Evolutionary conservation across 2,113 vertebrate species (phyloP), one percentile per base, ranked within the genome.

Genomic region (Cottus gobio): DNA sequence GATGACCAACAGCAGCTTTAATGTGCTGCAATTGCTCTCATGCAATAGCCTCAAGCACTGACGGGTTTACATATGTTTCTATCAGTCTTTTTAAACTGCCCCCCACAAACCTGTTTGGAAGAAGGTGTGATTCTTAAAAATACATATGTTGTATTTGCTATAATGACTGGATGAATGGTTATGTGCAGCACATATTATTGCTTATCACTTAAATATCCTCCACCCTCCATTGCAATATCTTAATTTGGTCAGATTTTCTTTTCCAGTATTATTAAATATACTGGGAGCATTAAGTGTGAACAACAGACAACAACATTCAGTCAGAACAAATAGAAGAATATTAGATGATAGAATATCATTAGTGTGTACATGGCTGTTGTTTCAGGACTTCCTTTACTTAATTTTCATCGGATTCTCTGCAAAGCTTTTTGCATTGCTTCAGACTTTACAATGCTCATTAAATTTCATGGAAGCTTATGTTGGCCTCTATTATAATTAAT

Each of bases 391-490:
- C 66, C 77, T 89, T 78, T 84, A 82, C 80, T 42, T 42, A 10
- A 42, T 42, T 42, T 42, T 42, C 85, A 65, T 75, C 77, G 65
- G 52, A 87, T 80, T 89, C 69, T 76, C 75, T 57, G 16, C 71
- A 82, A 84, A 89, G 71, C 74, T 80, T 37, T 63, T 77, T 87
- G 80, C 62, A 58, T 85, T 84, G 71, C 72, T 74, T 56, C 76
- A 82, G 77, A 90, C 84, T 83, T 88, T 77, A 86, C 87, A 76
- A 76, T 93, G 87, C 90, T 94, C 90, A 92, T 93, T 95, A 92
- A 92, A 94, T 94, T 93, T 92, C 87, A 94, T 87, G 87, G 89
- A 92, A 91, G 92, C 92, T 93, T 91, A 94, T 90, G 85, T 80
- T 75, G 77, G 82, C 71, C 86, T 85, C 86, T 66, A 78, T 92